Conservation (phyloP, 1,140 invertebrate genomes). For the Anadara kagoshimensis region DNA sequence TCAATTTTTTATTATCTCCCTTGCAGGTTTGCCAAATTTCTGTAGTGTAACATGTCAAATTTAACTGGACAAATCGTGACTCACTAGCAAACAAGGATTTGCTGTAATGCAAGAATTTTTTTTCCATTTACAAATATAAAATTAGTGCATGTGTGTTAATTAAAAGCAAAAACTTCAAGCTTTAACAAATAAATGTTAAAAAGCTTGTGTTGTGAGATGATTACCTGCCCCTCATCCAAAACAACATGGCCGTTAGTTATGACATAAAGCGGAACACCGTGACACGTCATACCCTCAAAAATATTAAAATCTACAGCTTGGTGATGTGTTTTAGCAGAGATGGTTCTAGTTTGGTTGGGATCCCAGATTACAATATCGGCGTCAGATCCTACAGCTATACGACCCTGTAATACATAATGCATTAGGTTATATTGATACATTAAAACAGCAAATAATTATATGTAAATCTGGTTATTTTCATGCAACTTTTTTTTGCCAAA, state of each 20-base stretch:
- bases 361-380: constrained; percentile 99
- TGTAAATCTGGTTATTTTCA: too few relatives aligned
- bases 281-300: constrained; percentile 85
- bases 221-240: constrained; percentile 87
- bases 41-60: too few relatives aligned
- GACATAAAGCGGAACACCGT: constrained; percentile 77
- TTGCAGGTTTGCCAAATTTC: too few relatives aligned
- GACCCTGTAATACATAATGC: constrained; percentile 77
- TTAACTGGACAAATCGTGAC: too few relatives aligned
- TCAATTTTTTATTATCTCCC: too few relatives aligned
- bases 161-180: too few relatives aligned
- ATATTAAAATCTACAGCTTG: constrained; percentile 98
- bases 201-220: not conserved
- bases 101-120: not conserved
- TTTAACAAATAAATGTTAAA: not conserved
- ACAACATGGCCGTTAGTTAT: constrained; percentile 93
- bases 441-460: too few relatives aligned
- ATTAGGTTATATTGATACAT: too few relatives aligned
- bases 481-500: too few relatives aligned
- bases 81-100: too few relatives aligned
- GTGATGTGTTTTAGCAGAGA: constrained; percentile 94
- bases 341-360: constrained; percentile 86
- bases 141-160: not conserved
- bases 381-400: constrained; percentile 94
- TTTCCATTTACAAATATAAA: not conserved